These are phyloP conservation scores for Ageneiosus marmoratus DNA, from an alignment of 2,113 vertebrate species.

Conservation along the genomic window DNA sequence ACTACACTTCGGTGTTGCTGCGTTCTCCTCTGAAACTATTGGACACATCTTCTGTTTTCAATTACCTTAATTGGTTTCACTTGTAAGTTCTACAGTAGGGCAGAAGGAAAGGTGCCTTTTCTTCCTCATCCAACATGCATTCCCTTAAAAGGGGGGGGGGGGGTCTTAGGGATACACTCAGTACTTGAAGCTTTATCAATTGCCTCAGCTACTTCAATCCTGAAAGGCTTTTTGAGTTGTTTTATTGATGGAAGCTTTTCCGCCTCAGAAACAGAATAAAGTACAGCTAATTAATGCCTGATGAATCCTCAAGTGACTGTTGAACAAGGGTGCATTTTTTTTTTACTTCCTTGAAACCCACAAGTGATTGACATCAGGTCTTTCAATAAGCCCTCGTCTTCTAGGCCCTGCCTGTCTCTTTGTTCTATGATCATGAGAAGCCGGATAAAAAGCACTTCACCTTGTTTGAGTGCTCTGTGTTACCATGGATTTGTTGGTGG, in stretches of 20 bases:
- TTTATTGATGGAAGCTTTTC: slow-evolving; percentile 46
- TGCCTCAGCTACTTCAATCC: slow-evolving; percentile 36
- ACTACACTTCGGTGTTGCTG: slow-evolving; percentile 39
- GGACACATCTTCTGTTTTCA: slow-evolving; percentile 62
- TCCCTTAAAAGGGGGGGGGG: slow-evolving; percentile 23
- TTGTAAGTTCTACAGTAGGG: slow-evolving; percentile 51
- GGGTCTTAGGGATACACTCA: not conserved
- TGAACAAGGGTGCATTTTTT: slow-evolving; percentile 32
- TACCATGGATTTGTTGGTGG: slow-evolving; percentile 21
- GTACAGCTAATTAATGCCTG: slow-evolving; percentile 47
- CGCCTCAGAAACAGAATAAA: slow-evolving; percentile 27
- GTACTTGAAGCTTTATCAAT: slow-evolving; percentile 45
- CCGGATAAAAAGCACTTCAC: slow-evolving; percentile 23
- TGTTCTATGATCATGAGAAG: slow-evolving; percentile 15
- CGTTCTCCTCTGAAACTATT: slow-evolving; percentile 53
- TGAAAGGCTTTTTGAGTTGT: slow-evolving; percentile 49
- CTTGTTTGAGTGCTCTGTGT: slow-evolving; percentile 15
- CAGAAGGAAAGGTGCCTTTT: slow-evolving; percentile 53
- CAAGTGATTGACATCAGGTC: slow-evolving; percentile 25
- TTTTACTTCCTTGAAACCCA: slow-evolving; percentile 27
- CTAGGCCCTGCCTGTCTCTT: slow-evolving; percentile 3
- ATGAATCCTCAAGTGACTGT: slow-evolving; percentile 50
- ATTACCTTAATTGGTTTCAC: slow-evolving; percentile 64
- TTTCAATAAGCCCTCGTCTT: slow-evolving; percentile 20
- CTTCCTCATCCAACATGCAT: slow-evolving; percentile 45